Base-by-base conservation (phyloP, 2,113 vertebrate genomes). In the Petrocephalus zakoni region DNA sequence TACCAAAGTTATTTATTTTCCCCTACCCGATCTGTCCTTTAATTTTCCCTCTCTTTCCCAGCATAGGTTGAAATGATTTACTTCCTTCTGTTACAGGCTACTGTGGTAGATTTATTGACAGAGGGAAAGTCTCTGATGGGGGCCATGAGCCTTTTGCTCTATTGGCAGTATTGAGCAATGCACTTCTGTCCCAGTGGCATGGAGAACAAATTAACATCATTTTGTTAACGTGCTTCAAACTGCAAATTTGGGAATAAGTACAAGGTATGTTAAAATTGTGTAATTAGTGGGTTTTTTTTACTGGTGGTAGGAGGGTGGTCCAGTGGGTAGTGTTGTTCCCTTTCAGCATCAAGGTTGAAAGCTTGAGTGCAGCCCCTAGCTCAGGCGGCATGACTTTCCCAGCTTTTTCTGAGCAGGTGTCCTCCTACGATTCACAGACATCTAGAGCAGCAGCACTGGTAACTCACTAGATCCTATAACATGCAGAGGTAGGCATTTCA, bases 1-100 rank as follows among this genome's bases (percentile, higher is more conserved):
- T 81, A 52, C 51, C 87, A 56, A 42, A 61, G 87, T 83, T 56
- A 53, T 88, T 87, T 37, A 88, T 58, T 83, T 83, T 29, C 87
- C 72, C 21, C 34, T 34, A 42, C 34, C 19, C 37, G 0, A 83
- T 84, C 37, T 11, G 22, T 22, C 46, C 81, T 83, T 83, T 81
- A 5, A 81, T 37, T 81, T 21, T 21, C 42, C 75, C 75, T 81
- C 75, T 22, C 46, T 83, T 83, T 49, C 22, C 51, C 75, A 83
- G 52, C 25, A 46, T 22, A 42, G 72, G 75, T 87, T 83, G 17
- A 87, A 68, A 49, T 51, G 61, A 49, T 49, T 86, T 55, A 25
- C 82, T 87, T 61, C 34, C 55, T 46, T 87, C 55, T 64, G 34
- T 47, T 22, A 61, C 55, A 42, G 55, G 86, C 53, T 21, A 64